These are phyloP conservation scores for Hirundichthys speculiger DNA, from an alignment of 2,113 vertebrate species.

Conservation along the genomic window DNA sequence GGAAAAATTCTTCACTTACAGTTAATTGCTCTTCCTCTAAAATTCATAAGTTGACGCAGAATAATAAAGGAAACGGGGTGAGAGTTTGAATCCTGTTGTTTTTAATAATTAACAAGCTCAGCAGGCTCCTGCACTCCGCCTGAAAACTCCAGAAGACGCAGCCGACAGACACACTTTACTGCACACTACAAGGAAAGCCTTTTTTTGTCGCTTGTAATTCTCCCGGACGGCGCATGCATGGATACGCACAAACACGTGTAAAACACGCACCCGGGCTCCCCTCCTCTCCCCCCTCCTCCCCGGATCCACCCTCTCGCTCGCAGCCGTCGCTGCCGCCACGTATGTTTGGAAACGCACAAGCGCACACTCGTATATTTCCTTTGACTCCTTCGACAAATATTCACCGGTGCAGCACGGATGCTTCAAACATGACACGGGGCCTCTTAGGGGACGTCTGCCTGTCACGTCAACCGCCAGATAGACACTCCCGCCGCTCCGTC, in stretches of 20 bases:
- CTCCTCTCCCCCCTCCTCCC: conserved; percentile 6
- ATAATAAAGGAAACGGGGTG: conserved; percentile 24
- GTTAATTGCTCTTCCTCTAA: background rate
- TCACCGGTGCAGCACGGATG: conserved; percentile 48
- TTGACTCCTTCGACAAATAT: conserved; percentile 47
- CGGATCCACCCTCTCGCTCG: conserved; percentile 7
- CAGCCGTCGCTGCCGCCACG: background rate
- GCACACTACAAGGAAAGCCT: conserved; percentile 65
- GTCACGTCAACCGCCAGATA: conserved; percentile 52
- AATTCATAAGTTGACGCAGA: conserved; percentile 15
- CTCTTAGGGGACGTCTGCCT: conserved; percentile 63
- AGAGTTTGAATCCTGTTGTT: conserved; percentile 15
- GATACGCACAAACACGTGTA: conserved; percentile 56
- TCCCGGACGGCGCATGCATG: conserved; percentile 25
- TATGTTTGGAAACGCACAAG: conserved; percentile 5
- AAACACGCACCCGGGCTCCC: conserved; percentile 2
- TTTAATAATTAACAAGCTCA: conserved; percentile 49
- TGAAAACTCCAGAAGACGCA: conserved; percentile 24
- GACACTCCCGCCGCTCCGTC: conserved; percentile 2
- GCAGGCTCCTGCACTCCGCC: conserved; percentile 23
- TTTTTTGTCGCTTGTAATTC: conserved; percentile 52
- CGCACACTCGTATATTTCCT: conserved; percentile 8
- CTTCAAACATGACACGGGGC: conserved; percentile 62
- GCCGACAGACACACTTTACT: conserved; percentile 37
- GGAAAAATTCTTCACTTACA: background rate